Percentiles rank a stretch among this genome's conserved stretches.
phyloP scores from a whole-genome alignment of 2,797 vertebrate species.

The Argentina silus region DNA sequence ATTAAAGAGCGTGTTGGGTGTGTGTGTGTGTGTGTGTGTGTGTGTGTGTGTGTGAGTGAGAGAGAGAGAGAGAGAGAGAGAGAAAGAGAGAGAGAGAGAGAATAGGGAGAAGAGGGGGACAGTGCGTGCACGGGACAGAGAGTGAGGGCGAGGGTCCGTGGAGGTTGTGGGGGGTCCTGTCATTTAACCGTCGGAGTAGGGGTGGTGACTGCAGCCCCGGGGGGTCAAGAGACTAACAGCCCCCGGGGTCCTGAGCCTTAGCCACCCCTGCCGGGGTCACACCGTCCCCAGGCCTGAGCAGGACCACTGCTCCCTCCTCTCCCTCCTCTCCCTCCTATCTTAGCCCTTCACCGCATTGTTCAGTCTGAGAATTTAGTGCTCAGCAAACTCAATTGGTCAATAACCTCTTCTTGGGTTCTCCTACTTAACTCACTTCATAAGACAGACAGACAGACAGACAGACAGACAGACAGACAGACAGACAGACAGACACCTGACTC shows the following conservation, averaged over 20 bases:
- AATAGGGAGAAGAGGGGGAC: slow-evolving; percentile 19
- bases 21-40: slow-evolving; percentile 31
- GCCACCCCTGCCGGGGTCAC: slow-evolving; percentile 28
- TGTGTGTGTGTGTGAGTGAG: slow-evolving; percentile 25
- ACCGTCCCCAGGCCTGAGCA: not conserved
- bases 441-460: slow-evolving; percentile 24
- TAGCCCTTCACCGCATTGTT: slow-evolving; percentile 76
- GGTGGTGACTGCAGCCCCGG: slow-evolving; percentile 37
- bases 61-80: slow-evolving; percentile 8
- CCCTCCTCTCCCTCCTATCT: slow-evolving; percentile 54
- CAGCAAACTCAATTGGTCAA: slow-evolving; percentile 64
- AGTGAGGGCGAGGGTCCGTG: not conserved
- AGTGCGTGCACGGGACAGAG: slow-evolving; percentile 2
- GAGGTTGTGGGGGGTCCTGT: slow-evolving; percentile 50
- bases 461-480: slow-evolving; percentile 14
- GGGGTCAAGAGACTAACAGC: slow-evolving; percentile 53
- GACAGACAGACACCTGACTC: slow-evolving; percentile 36
- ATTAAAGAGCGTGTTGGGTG: slow-evolving; percentile 24
- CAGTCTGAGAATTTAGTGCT: slow-evolving; percentile 75
- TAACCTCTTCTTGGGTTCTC: slow-evolving; percentile 48
- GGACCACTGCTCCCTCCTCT: slow-evolving; percentile 8
- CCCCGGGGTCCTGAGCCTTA: slow-evolving; percentile 20
- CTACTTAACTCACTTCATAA: slow-evolving; percentile 64
- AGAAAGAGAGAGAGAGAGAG: slow-evolving; percentile 9
- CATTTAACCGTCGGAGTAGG: slow-evolving; percentile 34